Percentiles rank a stretch among this genome's conserved stretches.
Conservation (phyloP, 2,113 vertebrate species). For the Sphyrna mokarran region DNA sequence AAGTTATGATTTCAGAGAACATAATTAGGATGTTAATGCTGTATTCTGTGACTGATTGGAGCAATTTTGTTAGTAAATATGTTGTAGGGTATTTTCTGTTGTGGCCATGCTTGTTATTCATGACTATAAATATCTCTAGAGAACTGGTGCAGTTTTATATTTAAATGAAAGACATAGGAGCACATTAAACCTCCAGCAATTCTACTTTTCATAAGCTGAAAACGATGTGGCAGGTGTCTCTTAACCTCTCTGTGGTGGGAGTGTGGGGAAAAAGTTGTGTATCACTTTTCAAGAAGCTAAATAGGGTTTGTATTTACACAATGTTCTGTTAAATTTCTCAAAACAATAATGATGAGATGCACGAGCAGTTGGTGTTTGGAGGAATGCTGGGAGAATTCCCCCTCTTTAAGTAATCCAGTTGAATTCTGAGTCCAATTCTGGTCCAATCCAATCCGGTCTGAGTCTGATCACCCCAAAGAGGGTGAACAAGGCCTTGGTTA, state of each 20-base stretch:
- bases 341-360: not conserved
- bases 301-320: not conserved
- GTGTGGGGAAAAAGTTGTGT: not conserved
- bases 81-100: not conserved
- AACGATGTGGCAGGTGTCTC: not conserved
- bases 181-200: not conserved
- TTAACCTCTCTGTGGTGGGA: not conserved
- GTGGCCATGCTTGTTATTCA: not conserved
- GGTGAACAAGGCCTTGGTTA: not conserved
- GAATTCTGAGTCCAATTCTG: not conserved
- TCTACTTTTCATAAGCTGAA: not conserved
- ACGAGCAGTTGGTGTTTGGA: not conserved
- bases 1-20: not conserved
- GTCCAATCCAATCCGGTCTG: too few relatives aligned
- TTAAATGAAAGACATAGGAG: not conserved
- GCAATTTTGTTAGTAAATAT: not conserved
- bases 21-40: not conserved
- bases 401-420: not conserved
- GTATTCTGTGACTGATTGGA: not conserved
- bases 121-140: not conserved
- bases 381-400: not conserved
- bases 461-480: not conserved
- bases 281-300: not conserved
- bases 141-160: not conserved
- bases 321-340: not conserved